Conservation (phyloP, 2,797 vertebrate species). For the Pangasius djambal region DNA sequence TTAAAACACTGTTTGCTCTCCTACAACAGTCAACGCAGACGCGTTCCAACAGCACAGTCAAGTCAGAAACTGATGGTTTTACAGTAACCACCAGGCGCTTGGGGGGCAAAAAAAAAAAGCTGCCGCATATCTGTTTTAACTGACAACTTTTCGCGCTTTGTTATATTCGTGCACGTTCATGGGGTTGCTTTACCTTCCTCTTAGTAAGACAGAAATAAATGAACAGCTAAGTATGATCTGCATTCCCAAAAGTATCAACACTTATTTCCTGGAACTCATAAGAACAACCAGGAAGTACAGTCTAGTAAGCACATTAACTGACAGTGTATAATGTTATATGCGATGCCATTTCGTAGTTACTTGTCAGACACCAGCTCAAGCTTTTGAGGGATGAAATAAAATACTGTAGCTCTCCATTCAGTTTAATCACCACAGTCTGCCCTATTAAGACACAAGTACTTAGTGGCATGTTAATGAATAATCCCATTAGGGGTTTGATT, state of each 20-base stretch:
- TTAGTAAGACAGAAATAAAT: background rate
- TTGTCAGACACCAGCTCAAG: background rate
- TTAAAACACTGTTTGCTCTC: background rate
- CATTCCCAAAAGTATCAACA: background rate
- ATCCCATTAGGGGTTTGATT: conserved; percentile 32
- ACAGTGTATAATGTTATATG: background rate
- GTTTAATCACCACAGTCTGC: conserved; percentile 20
- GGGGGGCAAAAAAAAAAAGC: background rate
- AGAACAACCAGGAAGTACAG: background rate
- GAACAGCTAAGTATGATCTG: background rate
- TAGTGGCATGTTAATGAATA: conserved; percentile 37
- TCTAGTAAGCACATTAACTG: background rate
- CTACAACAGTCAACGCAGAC: background rate
- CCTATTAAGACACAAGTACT: conserved; percentile 33
- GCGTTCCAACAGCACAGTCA: background rate
- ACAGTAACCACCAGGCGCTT: background rate
- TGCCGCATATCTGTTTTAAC: background rate
- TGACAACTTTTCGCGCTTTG: background rate
- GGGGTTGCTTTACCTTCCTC: background rate
- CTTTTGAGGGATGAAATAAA: background rate
- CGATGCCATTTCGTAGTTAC: background rate
- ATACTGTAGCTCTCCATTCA: background rate
- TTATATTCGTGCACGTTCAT: background rate
- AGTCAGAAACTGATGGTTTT: background rate
- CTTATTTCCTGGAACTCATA: background rate